Evolutionary conservation across 2,797 vertebrate genomes (phyloP), one percentile per base, ranked within the genome.

Genomic region (Otolemur crassicaudatus): DNA sequence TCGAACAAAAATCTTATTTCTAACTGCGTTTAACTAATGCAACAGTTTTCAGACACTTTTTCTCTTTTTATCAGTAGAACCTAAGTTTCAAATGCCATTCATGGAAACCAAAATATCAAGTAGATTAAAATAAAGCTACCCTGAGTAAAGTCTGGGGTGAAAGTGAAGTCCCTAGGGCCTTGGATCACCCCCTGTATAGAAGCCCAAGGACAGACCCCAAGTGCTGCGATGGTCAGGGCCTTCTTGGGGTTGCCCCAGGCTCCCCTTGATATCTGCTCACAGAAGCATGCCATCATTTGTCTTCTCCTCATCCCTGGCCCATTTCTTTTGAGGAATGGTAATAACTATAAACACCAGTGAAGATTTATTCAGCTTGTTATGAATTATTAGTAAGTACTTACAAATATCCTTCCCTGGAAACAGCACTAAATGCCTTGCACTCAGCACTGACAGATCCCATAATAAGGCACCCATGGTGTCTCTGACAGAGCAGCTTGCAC

Each of bases 381-480:
- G 92, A 83, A 60, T 94, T 85, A 83, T 95, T 86, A 95, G 96
- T 97, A 96, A 94, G 96, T 92, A 73, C 90, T 93, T 90, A 76
- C 93, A 65, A 94, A 61, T 43, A 80, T 80, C 90, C 61, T 94
- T 88, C 72, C 81, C 82, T 96, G 77, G 81, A 95, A 97, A 90
- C 81, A 87, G 56, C 17, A 27, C 80, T 93, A 86, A 91, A 76
- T 46, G 61, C 60, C 87, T 96, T 63, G 31, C 25, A 22, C 27
- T 80, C 60, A 13, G 61, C 29, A 23, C 23, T 75, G 81, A 87
- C 56, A 77, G 43, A 23, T 79, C 82, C 23, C 65, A 43, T 37
- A 60, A 88, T 5, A 65, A 92, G 83, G 56, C 22, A 34, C 17
- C 23, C 0, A 1, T 10, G 53, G 58, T 58, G 49, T 34, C 91